phyloP scores from a whole-genome alignment of 2,888 invertebrate species.

The Eupithecia dodoneata region DNA sequence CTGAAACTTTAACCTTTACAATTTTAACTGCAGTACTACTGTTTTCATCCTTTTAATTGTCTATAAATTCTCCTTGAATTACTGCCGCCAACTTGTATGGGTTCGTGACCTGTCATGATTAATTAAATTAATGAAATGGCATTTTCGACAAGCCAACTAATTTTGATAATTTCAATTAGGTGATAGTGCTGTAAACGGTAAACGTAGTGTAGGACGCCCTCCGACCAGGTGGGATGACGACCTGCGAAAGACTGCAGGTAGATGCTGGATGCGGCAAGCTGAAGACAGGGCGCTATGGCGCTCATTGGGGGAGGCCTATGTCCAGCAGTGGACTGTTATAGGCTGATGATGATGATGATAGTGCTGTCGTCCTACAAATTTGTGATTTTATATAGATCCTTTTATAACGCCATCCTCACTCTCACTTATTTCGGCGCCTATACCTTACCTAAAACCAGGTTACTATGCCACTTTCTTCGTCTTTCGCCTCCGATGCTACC shows the following conservation, averaged over 20 bases:
- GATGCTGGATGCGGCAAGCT: no score
- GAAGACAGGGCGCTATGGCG: no score
- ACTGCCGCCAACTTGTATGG: conserved; percentile 41
- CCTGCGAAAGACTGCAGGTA: no score
- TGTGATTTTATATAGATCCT: background rate
- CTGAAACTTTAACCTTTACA: background rate
- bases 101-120: conserved; percentile 65
- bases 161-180: conserved; percentile 39
- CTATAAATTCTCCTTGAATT: conserved; percentile 37
- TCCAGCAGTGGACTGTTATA: no score
- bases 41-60: conserved; percentile 35
- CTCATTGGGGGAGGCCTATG: no score
- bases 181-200: background rate
- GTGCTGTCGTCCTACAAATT: background rate
- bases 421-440: conserved; percentile 65
- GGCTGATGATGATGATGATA: no score
- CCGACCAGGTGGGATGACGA: no score
- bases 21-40: background rate
- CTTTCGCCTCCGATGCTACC: conserved; percentile 54
- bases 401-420: conserved; percentile 62
- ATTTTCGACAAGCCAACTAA: conserved; percentile 55
- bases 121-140: conserved; percentile 66
- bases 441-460: conserved; percentile 58
- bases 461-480: conserved; percentile 76
- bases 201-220: no score